Percentiles rank a stretch among this genome's conserved stretches.
These are phyloP conservation scores for Myiotriccus ornatus DNA, from an alignment of 2,797 vertebrate genomes.

Conservation along the genomic window DNA sequence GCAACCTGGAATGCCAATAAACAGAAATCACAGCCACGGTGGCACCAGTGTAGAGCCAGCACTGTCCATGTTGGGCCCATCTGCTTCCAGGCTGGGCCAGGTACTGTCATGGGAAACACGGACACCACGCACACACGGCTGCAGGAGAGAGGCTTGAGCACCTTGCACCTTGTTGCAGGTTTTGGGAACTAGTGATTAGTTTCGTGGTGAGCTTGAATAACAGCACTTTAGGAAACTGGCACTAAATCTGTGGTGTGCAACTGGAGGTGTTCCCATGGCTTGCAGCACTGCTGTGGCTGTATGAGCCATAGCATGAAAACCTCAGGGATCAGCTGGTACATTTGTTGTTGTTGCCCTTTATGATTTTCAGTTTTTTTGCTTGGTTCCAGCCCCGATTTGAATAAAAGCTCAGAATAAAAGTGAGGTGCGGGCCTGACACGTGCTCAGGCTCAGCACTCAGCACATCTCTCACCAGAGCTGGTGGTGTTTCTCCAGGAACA, in stretches of 20 bases:
- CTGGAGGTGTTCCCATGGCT: neutral
- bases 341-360: neutral
- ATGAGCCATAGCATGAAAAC: neutral
- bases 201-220: neutral
- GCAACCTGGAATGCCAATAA: neutral
- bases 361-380: neutral
- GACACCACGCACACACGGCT: rapidly evolving
- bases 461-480: neutral
- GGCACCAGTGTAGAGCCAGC: neutral
- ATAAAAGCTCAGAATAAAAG: neutral
- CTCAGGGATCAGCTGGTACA: neutral
- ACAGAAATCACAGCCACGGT: neutral
- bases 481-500: neutral
- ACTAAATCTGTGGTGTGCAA: neutral
- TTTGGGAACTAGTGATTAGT: neutral
- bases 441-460: neutral
- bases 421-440: rapidly evolving
- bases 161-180: neutral
- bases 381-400: neutral
- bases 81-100: neutral
- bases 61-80: rapidly evolving
- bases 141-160: neutral
- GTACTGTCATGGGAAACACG: neutral
- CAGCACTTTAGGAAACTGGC: neutral
- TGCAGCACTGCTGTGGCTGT: neutral